phyloP scores from a whole-genome alignment of 2,888 invertebrate species.

The Aproaerema taeniolella region DNA sequence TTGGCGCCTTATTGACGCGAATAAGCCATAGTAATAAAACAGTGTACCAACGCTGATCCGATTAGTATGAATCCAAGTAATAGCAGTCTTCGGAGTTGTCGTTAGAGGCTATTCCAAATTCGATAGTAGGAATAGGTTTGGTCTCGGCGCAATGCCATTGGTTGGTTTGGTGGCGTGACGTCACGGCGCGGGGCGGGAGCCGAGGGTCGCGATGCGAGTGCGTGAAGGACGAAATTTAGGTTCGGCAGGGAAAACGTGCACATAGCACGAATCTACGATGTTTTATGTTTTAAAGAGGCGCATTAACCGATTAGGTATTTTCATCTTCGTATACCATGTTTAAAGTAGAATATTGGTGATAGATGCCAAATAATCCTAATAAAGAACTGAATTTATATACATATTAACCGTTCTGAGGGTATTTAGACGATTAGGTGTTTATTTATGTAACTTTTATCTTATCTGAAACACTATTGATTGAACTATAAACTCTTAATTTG shows the following conservation, averaged over 20 bases:
- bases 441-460: conserved; percentile 55
- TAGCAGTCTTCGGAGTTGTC: no score
- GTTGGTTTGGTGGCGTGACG: conserved; percentile 15
- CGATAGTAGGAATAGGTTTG: conserved; percentile 20
- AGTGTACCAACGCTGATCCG: conserved; percentile 24
- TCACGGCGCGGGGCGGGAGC: conserved; percentile 9
- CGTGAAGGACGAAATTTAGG: conserved; percentile 67
- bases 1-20: conserved; percentile 5
- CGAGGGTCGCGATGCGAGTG: conserved; percentile 30
- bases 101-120: background rate
- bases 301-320: conserved; percentile 65
- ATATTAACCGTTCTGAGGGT: conserved; percentile 76
- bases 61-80: conserved; percentile 6
- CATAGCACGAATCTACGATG: conserved; percentile 35
- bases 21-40: background rate
- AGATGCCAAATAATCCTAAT: conserved; percentile 77
- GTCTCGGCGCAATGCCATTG: conserved; percentile 23
- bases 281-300: conserved; percentile 59
- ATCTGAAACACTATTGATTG: conserved; percentile 25
- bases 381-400: conserved; percentile 78
- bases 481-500: conserved; percentile 39
- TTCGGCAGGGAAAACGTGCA: conserved; percentile 67
- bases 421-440: conserved; percentile 65
- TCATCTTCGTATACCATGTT: conserved; percentile 72
- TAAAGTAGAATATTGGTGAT: conserved; percentile 72